These are phyloP conservation scores for Pocillopora damicornis DNA, from an alignment of 64 coral and sea anemone genomes.

Conservation along the genomic window DNA sequence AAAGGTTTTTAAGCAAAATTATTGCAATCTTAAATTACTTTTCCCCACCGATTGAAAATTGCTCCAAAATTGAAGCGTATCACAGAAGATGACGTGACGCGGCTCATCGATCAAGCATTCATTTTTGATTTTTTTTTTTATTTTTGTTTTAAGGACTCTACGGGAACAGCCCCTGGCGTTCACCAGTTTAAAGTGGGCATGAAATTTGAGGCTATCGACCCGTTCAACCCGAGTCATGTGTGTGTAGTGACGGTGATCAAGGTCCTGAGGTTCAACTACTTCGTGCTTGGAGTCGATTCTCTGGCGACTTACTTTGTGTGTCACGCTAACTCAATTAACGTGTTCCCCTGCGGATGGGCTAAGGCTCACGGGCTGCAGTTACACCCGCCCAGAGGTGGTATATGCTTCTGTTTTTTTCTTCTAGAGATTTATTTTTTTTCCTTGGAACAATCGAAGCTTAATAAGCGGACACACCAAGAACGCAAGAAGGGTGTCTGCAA, in stretches of 20 bases:
- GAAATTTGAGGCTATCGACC: conserved; percentile 99
- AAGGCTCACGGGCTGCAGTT: conserved; percentile 72
- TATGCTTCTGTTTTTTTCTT: background rate
- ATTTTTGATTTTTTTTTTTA: too few relatives aligned
- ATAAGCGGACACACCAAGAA: too few relatives aligned
- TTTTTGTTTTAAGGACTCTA: conserved; percentile 68
- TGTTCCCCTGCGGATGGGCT: conserved; percentile 96
- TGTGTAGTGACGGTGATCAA: conserved; percentile 98
- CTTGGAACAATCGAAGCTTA: too few relatives aligned
- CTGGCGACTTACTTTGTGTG: conserved; percentile 96
- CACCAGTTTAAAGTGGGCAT: conserved; percentile 96
- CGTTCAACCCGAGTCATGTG: conserved; percentile 91
- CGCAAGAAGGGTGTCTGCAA: too few relatives aligned
- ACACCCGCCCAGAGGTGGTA: conserved; percentile 91
- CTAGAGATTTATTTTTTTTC: too few relatives aligned
- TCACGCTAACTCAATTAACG: conserved; percentile 90
- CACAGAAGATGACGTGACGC: too few relatives aligned
- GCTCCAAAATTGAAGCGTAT: too few relatives aligned
- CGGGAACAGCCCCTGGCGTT: conserved; percentile 90
- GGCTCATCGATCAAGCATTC: too few relatives aligned
- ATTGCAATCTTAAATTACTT: too few relatives aligned
- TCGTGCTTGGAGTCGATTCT: conserved; percentile 92
- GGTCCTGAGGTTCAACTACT: conserved; percentile 94
- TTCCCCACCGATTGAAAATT: too few relatives aligned
- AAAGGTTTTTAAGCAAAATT: too few relatives aligned